A percentile compares a stretch with the other conserved stretches of the same genome.
phyloP scores from a whole-genome alignment of 2,113 vertebrate species.

The Empidonax alnorum region DNA sequence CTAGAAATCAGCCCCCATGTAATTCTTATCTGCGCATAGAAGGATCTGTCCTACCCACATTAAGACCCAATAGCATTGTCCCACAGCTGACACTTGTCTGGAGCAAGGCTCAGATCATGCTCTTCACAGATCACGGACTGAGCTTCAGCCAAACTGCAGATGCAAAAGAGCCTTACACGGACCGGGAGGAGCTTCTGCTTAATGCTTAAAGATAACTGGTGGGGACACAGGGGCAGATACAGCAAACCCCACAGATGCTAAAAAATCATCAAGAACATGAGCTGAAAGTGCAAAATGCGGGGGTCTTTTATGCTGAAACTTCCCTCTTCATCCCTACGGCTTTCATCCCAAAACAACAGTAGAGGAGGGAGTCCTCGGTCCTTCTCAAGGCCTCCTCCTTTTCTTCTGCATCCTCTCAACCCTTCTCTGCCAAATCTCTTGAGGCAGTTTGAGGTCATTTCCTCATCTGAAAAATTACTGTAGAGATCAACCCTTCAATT shows the following conservation, averaged over 20 bases:
- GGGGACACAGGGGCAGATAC: background rate
- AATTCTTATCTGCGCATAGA: background rate
- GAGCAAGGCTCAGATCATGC: background rate
- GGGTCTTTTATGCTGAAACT: accelerated
- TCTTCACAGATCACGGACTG: background rate
- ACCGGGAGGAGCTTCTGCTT: background rate
- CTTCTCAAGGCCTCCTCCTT: background rate
- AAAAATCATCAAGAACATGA: background rate
- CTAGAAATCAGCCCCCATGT: background rate
- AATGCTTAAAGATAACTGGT: background rate
- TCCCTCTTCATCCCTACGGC: background rate
- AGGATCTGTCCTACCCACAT: background rate
- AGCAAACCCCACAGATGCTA: background rate
- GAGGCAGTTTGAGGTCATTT: background rate
- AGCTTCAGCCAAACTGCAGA: background rate
- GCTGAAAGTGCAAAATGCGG: background rate
- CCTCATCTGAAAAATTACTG: background rate
- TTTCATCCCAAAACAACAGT: background rate
- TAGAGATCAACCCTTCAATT: background rate
- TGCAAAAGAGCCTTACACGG: background rate
- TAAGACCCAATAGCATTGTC: background rate
- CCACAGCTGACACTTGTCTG: background rate
- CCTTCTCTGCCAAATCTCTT: background rate
- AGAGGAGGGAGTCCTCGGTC: background rate
- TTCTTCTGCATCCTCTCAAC: background rate